Evolutionary conservation across 2,113 vertebrate genomes (phyloP).

Genomic region (Cyphomyrus plagiostoma): DNA sequence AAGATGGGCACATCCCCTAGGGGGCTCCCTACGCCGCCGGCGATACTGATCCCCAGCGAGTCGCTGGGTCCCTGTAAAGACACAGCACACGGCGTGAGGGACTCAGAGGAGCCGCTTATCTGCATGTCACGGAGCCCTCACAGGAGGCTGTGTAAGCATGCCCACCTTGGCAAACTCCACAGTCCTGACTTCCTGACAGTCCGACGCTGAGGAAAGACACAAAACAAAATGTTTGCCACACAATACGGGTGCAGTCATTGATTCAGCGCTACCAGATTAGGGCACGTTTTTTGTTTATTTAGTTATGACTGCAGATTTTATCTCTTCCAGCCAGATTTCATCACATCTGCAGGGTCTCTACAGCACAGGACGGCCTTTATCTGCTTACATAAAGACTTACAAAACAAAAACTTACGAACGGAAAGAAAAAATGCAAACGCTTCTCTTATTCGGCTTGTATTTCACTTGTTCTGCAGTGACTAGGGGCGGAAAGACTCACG

Average conservation of each 20-base stretch:
- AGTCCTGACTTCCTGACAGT: constrained; percentile 76
- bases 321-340: neutral
- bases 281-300: neutral
- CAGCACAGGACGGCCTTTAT: neutral
- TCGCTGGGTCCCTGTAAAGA: constrained; percentile 66
- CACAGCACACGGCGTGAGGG: constrained; percentile 17
- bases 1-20: constrained; percentile 94
- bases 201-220: constrained; percentile 49
- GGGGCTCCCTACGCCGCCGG: constrained; percentile 91
- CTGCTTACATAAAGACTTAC: neutral
- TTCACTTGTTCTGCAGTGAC: neutral
- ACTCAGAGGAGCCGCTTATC: neutral
- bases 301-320: neutral
- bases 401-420: neutral
- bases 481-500: constrained; percentile 51
- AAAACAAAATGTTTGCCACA: constrained; percentile 4
- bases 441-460: neutral
- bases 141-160: neutral
- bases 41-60: constrained; percentile 88
- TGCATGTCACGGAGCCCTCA: neutral
- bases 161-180: constrained; percentile 87
- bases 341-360: neutral
- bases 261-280: neutral
- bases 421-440: no score
- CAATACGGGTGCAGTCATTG: constrained; percentile 18